Percentiles rank a stretch among this genome's conserved stretches.
These are phyloP conservation scores for Stenopsyche tienmushanensis DNA, from an alignment of 1,140 invertebrate species.

Conservation along the genomic window DNA sequence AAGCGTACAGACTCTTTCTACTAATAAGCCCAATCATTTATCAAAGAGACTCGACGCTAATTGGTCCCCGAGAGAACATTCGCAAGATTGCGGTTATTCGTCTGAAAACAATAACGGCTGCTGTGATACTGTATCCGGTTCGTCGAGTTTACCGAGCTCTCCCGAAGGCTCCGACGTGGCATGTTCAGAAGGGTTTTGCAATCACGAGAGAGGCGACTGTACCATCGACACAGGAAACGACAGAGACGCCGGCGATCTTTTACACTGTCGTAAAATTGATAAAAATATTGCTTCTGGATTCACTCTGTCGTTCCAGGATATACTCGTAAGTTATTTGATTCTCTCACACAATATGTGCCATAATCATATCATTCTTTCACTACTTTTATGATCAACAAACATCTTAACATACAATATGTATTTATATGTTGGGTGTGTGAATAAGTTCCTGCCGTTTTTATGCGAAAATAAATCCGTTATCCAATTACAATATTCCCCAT, in stretches of 20 bases:
- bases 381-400: background rate
- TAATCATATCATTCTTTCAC: background rate
- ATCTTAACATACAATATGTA: too few species aligned
- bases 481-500: too few species aligned
- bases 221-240: slow-evolving; percentile 43
- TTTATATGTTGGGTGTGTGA: too few species aligned
- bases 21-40: slow-evolving; percentile 10
- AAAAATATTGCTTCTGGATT: slow-evolving; percentile 51
- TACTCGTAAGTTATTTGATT: slow-evolving; percentile 59
- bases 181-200: slow-evolving; percentile 80
- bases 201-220: slow-evolving; percentile 66
- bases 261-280: slow-evolving; percentile 47
- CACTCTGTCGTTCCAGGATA: slow-evolving; percentile 65
- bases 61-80: slow-evolving; percentile 66
- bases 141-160: slow-evolving; percentile 72
- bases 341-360: background rate
- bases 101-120: slow-evolving; percentile 74
- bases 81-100: slow-evolving; percentile 82
- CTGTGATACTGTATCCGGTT: slow-evolving; percentile 62
- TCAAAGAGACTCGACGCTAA: slow-evolving; percentile 44
- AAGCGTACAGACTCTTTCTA: slow-evolving; percentile 32
- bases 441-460: too few species aligned
- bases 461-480: too few species aligned
- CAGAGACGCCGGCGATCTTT: slow-evolving; percentile 43
- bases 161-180: slow-evolving; percentile 83